Percentiles rank a stretch among this genome's conserved stretches.
Evolutionary conservation across 2,113 vertebrate genomes (phyloP).

Genomic region (Coptodon rendalli): DNA sequence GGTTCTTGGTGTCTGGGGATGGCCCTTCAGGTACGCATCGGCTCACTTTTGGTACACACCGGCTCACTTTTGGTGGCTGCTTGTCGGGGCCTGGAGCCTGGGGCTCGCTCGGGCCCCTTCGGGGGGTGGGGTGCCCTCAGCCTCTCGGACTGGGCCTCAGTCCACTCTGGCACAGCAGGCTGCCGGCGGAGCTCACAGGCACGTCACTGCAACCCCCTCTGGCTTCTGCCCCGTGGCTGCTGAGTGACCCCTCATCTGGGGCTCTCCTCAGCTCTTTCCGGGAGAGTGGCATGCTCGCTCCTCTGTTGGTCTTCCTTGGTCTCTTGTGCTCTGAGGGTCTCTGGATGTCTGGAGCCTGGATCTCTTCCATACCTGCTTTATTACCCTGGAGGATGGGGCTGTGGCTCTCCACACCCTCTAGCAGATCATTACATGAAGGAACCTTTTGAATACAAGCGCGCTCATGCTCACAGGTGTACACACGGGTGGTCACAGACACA

Average conservation of each 20-base stretch:
- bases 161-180: neutral
- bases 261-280: neutral
- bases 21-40: neutral
- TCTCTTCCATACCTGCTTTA: too few relatives aligned
- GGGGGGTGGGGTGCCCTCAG: accelerated
- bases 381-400: too few relatives aligned
- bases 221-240: too few relatives aligned
- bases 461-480: too few relatives aligned
- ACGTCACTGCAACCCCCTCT: too few relatives aligned
- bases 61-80: neutral
- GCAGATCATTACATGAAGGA: too few relatives aligned
- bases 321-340: neutral
- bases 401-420: too few relatives aligned
- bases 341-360: neutral
- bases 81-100: neutral
- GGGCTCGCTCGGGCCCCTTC: neutral
- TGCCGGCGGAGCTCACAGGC: neutral
- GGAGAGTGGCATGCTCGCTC: neutral
- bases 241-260: neutral
- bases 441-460: too few relatives aligned
- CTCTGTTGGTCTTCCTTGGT: neutral
- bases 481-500: too few relatives aligned
- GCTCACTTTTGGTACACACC: too few relatives aligned
- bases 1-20: neutral
- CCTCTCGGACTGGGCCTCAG: neutral